Base-by-base conservation (phyloP, 2,113 vertebrate species). In the Ranitomeya imitator region DNA sequence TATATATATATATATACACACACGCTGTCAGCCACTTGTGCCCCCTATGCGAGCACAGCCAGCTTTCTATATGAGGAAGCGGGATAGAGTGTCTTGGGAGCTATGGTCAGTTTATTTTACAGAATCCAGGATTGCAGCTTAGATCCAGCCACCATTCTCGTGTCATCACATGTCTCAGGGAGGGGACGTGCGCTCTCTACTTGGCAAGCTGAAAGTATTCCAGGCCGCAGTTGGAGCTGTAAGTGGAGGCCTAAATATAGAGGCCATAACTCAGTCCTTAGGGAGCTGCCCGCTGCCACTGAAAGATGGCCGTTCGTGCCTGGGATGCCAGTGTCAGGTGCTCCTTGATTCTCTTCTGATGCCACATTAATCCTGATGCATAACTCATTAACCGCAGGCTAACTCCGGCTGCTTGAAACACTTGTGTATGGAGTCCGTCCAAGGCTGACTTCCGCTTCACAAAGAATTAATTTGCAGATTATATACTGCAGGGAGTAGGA, bases 361-460 rank as follows among this genome's bases (percentile, higher is more conserved):
- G 76, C 77, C 86, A 59, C 52, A 87, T 37, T 80, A 71, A 87
- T 87, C 63, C 74, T 52, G 7, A 59, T 19, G 51, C 85, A 86
- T 86, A 86, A 65, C 85, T 86, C 85, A 86, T 86, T 86, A 86
- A 37, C 85, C 51, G 14, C 85, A 37, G 85, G 77, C 85, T 79
- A 79, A 67, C 60, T 12, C 45, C 16, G 77, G 63, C 61, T 80
- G 23, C 61, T 31, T 12, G 4, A 71, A 67, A 52, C 51, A 80
- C 57, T 54, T 55, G 26, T 80, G 63, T 18, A 16, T 79, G 86
- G 77, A 87, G 86, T 0, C 14, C 7, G 26, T 87, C 86, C 86
- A 80, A 87, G 12, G 77, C 76, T 54, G 7, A 87, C 59, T 86
- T 86, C 85, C 85, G 77, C 15, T 67, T 10, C 61, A 14, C 1